Evolutionary conservation across 2,888 invertebrate genomes (phyloP).

Genomic region (Saturnia japonica): DNA sequence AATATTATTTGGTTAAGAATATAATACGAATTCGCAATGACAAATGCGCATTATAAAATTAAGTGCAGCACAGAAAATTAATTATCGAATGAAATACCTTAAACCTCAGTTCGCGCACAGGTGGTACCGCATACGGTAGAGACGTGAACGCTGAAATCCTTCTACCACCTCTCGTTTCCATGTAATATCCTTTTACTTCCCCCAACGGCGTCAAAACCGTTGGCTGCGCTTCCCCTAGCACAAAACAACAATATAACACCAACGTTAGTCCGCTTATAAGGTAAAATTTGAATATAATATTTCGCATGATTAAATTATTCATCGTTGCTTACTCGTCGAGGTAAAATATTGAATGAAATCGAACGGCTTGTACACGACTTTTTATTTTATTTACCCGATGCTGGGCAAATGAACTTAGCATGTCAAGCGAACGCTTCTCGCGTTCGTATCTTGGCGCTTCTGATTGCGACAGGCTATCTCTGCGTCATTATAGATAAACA

Average conservation of each 20-base stretch:
- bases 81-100: conserved; percentile 66
- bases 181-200: conserved; percentile 76
- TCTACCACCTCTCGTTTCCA: conserved; percentile 80
- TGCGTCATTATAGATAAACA: not conserved
- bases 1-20: not conserved
- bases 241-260: conserved; percentile 32
- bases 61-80: not conserved
- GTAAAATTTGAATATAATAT: conserved; percentile 9
- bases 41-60: not conserved
- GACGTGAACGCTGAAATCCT: conserved; percentile 83
- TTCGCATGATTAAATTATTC: conserved; percentile 6
- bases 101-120: conserved; percentile 83
- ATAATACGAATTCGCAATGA: not conserved
- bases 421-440: conserved; percentile 7
- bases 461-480: not conserved
- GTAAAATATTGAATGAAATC: conserved; percentile 53
- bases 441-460: not conserved
- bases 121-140: conserved; percentile 85
- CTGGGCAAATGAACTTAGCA: conserved; percentile 42
- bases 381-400: conserved; percentile 42
- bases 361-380: conserved; percentile 42
- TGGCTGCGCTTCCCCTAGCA: conserved; percentile 44
- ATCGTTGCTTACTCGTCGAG: conserved; percentile 45
- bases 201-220: conserved; percentile 72
- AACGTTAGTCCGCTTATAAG: conserved; percentile 15